Conservation (phyloP, 2,888 invertebrate genomes). For the Xestobium rufovillosum region DNA sequence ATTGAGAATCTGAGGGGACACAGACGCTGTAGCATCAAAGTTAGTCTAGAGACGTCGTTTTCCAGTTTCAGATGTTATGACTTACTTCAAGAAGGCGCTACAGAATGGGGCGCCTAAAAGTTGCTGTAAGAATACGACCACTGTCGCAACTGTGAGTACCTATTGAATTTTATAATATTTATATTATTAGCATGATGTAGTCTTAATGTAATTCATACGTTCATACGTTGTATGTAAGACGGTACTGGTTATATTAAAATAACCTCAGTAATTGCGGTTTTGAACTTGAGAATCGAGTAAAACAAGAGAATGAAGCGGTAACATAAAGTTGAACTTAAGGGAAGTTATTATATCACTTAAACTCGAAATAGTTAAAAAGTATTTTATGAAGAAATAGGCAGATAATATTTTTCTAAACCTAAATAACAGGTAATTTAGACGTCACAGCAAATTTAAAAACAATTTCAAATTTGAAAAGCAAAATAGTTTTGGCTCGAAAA, state of each 20-base stretch:
- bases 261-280: neutral
- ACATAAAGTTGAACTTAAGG: too few species aligned
- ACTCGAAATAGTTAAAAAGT: too few species aligned
- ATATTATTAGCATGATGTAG: conserved; percentile 4
- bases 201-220: neutral
- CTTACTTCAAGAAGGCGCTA: neutral
- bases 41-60: conserved; percentile 1
- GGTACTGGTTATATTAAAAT: conserved; percentile 5
- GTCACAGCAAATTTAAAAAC: too few species aligned
- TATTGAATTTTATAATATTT: conserved; percentile 13
- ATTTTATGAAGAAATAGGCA: too few species aligned
- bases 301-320: too few species aligned
- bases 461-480: too few species aligned
- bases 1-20: too few species aligned
- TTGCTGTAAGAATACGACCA: conserved; percentile 57
- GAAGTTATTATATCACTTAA: too few species aligned
- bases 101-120: conserved; percentile 55
- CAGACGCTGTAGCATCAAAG: neutral
- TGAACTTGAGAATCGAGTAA: too few species aligned
- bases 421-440: too few species aligned
- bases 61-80: neutral
- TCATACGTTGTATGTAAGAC: neutral
- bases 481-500: neutral
- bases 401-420: too few species aligned
- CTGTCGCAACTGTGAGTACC: conserved; percentile 53